Conservation (phyloP, 1,140 invertebrate genomes). For the Diachasma alloeum region DNA sequence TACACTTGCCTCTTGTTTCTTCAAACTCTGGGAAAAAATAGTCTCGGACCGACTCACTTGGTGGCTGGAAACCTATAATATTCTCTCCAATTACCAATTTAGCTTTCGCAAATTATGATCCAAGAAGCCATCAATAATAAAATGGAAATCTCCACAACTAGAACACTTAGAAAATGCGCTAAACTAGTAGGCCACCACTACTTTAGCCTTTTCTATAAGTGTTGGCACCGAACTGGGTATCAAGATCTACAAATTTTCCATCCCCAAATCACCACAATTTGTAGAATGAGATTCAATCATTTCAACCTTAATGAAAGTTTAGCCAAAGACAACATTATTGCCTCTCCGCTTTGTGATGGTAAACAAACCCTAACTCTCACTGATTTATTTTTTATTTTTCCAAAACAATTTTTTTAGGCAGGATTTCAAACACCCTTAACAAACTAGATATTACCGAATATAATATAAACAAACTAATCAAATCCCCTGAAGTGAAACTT, state of each 20-base stretch:
- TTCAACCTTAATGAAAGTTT: background rate
- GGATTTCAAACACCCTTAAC: background rate
- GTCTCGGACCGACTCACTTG: no score
- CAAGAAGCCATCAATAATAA: background rate
- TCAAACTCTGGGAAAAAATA: no score
- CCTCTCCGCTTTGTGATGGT: background rate
- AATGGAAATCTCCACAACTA: background rate
- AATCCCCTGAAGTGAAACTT: background rate
- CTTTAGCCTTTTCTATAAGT: background rate
- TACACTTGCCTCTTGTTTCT: no score
- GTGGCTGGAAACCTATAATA: no score
- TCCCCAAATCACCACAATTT: no score
- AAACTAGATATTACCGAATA: background rate
- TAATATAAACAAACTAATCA: background rate
- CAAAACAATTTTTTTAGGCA: background rate
- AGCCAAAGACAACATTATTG: no score
- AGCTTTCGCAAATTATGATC: no score
- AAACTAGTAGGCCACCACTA: no score
- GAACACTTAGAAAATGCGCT: no score
- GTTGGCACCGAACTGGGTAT: background rate
- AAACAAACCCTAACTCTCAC: background rate
- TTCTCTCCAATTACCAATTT: no score
- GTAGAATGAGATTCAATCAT: background rate
- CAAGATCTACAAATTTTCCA: background rate
- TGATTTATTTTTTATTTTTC: constrained; percentile 27